A percentile compares a stretch with the other conserved stretches of the same genome.
Conservation (phyloP, 2,797 vertebrate species). For the Paramormyrops hopkinsi region DNA sequence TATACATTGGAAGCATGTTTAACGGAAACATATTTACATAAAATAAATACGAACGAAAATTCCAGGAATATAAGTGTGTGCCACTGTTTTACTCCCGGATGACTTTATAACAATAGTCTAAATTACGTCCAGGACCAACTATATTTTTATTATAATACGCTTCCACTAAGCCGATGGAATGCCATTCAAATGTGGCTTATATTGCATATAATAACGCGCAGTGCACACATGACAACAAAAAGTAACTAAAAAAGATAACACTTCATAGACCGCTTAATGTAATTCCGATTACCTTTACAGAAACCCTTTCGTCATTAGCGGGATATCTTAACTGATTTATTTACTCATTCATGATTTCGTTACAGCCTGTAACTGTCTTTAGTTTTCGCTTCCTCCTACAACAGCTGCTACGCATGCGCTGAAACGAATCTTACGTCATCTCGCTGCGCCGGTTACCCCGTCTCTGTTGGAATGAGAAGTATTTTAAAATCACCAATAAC, state of each 20-base stretch:
- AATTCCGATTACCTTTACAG: conserved; percentile 5
- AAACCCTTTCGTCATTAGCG: neutral
- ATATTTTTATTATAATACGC: neutral
- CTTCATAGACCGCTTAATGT: neutral
- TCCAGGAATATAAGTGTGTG: neutral
- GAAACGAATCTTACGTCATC: neutral
- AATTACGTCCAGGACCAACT: neutral
- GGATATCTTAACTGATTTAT: neutral
- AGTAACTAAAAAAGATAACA: neutral
- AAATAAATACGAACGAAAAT: neutral
- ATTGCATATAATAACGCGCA: neutral
- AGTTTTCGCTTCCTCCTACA: neutral
- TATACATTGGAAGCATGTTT: neutral
- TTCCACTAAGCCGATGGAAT: neutral
- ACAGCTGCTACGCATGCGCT: neutral
- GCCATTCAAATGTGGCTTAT: neutral
- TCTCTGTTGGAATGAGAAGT: neutral
- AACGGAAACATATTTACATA: neutral
- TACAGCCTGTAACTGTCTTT: neutral
- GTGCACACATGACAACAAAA: neutral
- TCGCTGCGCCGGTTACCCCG: neutral
- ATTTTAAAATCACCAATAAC: neutral
- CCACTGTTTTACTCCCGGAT: neutral
- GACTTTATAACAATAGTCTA: neutral
- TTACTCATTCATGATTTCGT: neutral